Percentiles rank a stretch among this genome's conserved stretches.
These are phyloP conservation scores for Climacteris rufus DNA, from an alignment of 2,113 vertebrate species.

Conservation along the genomic window DNA sequence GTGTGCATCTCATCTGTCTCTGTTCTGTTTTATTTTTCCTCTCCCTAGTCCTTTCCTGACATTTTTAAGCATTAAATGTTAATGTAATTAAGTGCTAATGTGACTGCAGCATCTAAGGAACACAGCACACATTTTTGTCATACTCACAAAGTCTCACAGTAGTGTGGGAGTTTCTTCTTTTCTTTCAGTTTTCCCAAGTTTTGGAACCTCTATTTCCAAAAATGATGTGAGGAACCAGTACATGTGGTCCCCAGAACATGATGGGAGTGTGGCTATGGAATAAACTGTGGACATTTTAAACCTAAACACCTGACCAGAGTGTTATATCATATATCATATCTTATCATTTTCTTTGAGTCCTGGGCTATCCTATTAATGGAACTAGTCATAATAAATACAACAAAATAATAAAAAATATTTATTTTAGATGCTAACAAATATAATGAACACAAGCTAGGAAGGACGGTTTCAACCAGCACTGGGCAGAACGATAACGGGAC, in stretches of 20 bases:
- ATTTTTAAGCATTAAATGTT: slow-evolving; percentile 54
- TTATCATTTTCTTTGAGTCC: accelerated
- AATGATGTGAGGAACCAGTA: background rate
- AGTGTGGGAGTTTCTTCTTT: background rate
- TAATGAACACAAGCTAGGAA: background rate
- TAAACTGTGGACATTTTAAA: background rate
- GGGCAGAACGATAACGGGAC: background rate
- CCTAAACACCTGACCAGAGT: background rate
- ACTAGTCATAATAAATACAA: background rate
- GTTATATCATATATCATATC: accelerated
- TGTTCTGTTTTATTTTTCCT: background rate
- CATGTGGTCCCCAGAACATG: background rate
- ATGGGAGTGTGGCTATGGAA: background rate
- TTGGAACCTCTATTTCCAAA: background rate
- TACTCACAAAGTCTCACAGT: background rate
- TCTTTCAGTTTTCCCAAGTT: background rate
- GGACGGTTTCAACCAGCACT: background rate
- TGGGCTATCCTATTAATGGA: background rate
- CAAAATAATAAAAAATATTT: background rate
- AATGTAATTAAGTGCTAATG: slow-evolving; percentile 4
- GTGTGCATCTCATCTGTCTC: background rate
- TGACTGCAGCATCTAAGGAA: background rate
- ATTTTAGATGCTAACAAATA: background rate
- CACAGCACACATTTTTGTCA: background rate
- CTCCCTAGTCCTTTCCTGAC: background rate